Evolutionary conservation across 2,888 invertebrate genomes (phyloP), one percentile per base, ranked within the genome.

Genomic region (Oxycera nigricornis): DNA sequence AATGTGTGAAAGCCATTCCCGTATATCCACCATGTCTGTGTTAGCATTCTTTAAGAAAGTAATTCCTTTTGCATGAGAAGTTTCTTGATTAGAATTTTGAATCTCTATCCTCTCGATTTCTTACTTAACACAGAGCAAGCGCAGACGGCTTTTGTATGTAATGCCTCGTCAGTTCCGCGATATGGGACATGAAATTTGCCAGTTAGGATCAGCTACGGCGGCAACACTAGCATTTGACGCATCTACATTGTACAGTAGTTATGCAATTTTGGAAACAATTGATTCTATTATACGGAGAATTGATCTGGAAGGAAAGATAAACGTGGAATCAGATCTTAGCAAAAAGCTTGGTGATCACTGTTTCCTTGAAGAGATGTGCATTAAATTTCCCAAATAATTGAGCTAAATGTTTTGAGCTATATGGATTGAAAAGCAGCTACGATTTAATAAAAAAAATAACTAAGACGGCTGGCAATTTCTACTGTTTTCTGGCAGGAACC

Each of bases 161-260:
- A n/a, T n/a, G n/a, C n/a, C n/a, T n/a, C n/a, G n/a, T n/a, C n/a
- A 20, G 39, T 39, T 61, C 31, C 46, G 31, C 22, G 31, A 7
- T 46, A 31, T 31, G 70, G n/a, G 31, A 41, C 24, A 65, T 26
- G 20, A 41, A 6, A 26, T 39, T 41, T 11, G 20, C 20, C 22
- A 31, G 70, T 70, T 70, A 70, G 70, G 55, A 70, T 70, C 52
- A 70, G 52, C 70, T 70, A 70, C 70, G 70, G 68, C 55, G 70
- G 70, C 70, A 70, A 70, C 70, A 70, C 52, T n/a, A 55, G 70
- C 55, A 39, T 41, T 65, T 41, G 9, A 4, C 59, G 39, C 20
- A 68, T 68, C 67, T 68, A 70, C 52, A 31, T 52, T 52, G 28
- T 1, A 28, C 24, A 39, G 31, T 28, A 67, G 59, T 11, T 39